phyloP scores from a whole-genome alignment of 2,888 invertebrate genomes.

The Aporophyla lueneburgensis region DNA sequence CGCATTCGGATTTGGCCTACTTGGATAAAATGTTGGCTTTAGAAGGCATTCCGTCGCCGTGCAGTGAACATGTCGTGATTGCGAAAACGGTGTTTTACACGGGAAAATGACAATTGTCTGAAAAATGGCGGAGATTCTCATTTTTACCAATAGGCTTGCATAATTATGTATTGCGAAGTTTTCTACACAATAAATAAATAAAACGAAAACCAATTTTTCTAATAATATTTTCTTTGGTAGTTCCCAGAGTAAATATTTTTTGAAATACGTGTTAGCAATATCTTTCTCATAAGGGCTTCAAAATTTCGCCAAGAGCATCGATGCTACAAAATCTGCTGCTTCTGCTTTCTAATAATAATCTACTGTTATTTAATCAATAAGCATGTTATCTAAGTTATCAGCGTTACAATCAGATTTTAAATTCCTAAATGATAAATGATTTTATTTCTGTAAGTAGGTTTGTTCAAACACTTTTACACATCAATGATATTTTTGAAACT shows the following conservation, averaged over 20 bases:
- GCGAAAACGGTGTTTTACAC: not conserved
- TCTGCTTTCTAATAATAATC: not conserved
- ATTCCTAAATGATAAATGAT: no score
- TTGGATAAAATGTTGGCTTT: not conserved
- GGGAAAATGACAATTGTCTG: not conserved
- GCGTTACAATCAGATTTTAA: no score
- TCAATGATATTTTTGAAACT: no score
- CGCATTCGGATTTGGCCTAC: not conserved
- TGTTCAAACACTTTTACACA: no score
- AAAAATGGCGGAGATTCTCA: not conserved
- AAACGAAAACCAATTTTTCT: not conserved
- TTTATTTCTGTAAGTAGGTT: no score
- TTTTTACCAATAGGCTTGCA: not conserved
- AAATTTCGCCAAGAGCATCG: not conserved
- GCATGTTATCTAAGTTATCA: not conserved
- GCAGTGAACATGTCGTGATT: not conserved
- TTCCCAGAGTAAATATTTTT: no score
- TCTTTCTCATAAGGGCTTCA: not conserved
- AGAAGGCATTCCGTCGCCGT: not conserved
- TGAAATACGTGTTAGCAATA: no score
- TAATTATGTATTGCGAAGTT: not conserved
- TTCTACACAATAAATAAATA: not conserved
- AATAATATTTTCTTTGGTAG: no score
- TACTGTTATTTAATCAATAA: not conserved
- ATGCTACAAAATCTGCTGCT: not conserved